phyloP scores from a whole-genome alignment of 2,888 invertebrate genomes.

The Xanthia icteritia region DNA sequence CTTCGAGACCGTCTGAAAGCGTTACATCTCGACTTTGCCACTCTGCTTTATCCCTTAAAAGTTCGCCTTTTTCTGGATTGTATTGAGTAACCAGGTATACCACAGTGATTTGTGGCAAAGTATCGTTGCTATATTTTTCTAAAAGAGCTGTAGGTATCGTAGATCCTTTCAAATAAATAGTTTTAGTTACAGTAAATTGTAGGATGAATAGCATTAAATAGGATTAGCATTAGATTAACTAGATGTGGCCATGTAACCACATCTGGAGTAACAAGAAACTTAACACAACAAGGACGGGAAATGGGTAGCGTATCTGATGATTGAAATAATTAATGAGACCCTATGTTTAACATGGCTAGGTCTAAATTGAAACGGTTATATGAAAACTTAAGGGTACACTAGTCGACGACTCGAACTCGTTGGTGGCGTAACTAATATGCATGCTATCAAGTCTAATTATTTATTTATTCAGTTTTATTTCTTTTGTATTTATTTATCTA shows the following conservation, averaged over 20 bases:
- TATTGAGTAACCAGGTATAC: constrained; percentile 66
- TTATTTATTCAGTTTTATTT: too few relatives aligned
- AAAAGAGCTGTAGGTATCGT: neutral
- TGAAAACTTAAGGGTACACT: constrained; percentile 1
- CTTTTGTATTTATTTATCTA: too few relatives aligned
- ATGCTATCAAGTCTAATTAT: too few relatives aligned
- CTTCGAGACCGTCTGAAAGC: constrained; percentile 87
- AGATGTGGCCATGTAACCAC: constrained; percentile 32
- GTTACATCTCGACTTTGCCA: constrained; percentile 88
- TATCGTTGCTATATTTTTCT: constrained; percentile 32
- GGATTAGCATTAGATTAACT: constrained; percentile 24
- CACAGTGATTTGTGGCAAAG: constrained; percentile 51
- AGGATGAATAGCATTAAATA: constrained; percentile 18
- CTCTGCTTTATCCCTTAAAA: constrained; percentile 84
- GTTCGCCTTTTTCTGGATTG: constrained; percentile 78
- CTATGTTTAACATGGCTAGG: neutral
- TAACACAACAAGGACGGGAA: constrained; percentile 16
- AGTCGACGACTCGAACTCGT: too few relatives aligned
- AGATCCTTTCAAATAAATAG: constrained; percentile 15
- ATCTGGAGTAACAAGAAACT: constrained; percentile 55
- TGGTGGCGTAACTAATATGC: too few relatives aligned
- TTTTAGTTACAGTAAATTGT: constrained; percentile 15
- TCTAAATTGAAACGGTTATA: neutral
- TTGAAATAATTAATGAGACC: constrained; percentile 29
- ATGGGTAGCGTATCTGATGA: constrained; percentile 20